Evolutionary conservation across 2,888 invertebrate species (phyloP).

Genomic region (Tridacna crocea): DNA sequence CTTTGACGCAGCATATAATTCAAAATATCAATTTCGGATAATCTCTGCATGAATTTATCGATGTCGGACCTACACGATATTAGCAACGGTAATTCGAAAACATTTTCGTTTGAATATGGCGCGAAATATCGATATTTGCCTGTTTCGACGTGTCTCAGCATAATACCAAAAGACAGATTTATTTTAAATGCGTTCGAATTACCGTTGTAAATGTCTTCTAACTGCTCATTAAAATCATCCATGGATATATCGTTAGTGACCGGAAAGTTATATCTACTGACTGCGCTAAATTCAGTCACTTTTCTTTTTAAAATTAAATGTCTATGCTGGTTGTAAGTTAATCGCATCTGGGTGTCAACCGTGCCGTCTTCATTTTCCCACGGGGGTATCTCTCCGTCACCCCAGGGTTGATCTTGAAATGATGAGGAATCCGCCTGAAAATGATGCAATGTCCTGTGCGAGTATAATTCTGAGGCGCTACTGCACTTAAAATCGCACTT

Average conservation of each 20-base stretch:
- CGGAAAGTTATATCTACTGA: conserved; percentile 21
- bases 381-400: too few species aligned
- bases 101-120: conserved; percentile 19
- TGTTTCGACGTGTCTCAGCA: conserved; percentile 18
- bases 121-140: conserved; percentile 15
- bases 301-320: too few species aligned
- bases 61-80: conserved; percentile 11
- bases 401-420: too few species aligned
- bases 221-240: conserved; percentile 1
- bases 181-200: background rate
- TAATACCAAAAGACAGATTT: conserved; percentile 21
- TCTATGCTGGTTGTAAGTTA: too few species aligned
- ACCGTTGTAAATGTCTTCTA: conserved; percentile 14
- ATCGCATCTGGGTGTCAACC: too few species aligned
- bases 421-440: too few species aligned
- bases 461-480: too few species aligned
- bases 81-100: conserved; percentile 15
- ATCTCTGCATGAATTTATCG: background rate
- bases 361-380: too few species aligned
- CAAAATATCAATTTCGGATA: conserved; percentile 18
- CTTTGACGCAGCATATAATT: conserved; percentile 20
- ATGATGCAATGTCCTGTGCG: too few species aligned
- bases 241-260: conserved; percentile 8
- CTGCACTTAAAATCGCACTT: too few species aligned
- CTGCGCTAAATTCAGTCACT: too few species aligned